phyloP scores from a whole-genome alignment of 1,140 invertebrate species.

The Zaprionus ornatus region DNA sequence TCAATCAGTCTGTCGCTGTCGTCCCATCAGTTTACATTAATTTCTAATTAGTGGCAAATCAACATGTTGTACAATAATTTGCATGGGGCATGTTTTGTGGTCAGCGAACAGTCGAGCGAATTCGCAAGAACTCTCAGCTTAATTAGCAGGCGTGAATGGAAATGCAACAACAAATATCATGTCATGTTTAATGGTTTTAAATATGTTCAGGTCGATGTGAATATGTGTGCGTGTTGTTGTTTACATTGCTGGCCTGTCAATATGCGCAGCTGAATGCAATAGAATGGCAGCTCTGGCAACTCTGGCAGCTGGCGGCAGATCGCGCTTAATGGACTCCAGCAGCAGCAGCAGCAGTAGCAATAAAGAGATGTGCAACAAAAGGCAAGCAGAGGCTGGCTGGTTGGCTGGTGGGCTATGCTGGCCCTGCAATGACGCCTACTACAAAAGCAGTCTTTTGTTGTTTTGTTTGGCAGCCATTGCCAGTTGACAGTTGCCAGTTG shows the following conservation, averaged over 20 bases:
- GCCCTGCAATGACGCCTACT: background rate
- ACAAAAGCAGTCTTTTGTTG: constrained; percentile 25
- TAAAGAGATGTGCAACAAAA: constrained; percentile 30
- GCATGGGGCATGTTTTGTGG: constrained; percentile 20
- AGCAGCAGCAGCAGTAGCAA: background rate
- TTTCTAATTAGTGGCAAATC: constrained; percentile 25
- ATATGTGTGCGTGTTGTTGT: constrained; percentile 4
- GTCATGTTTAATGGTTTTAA: background rate
- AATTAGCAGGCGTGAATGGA: constrained; percentile 18
- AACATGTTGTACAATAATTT: constrained; percentile 16
- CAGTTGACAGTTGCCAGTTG: background rate
- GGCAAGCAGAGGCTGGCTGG: background rate
- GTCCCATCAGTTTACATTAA: background rate
- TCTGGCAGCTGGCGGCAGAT: constrained; percentile 4
- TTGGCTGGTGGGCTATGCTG: background rate
- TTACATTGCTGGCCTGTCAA: constrained; percentile 35
- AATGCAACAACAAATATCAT: constrained; percentile 8
- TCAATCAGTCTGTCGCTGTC: background rate
- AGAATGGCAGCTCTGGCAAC: background rate
- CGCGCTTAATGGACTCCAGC: constrained; percentile 31
- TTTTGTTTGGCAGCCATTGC: constrained; percentile 10
- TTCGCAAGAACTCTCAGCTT: constrained; percentile 20
- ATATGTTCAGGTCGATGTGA: background rate
- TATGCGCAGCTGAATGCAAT: constrained; percentile 16
- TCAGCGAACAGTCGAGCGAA: background rate